These are phyloP conservation scores for Synchiropus splendidus DNA, from an alignment of 2,113 vertebrate species.

Conservation along the genomic window DNA sequence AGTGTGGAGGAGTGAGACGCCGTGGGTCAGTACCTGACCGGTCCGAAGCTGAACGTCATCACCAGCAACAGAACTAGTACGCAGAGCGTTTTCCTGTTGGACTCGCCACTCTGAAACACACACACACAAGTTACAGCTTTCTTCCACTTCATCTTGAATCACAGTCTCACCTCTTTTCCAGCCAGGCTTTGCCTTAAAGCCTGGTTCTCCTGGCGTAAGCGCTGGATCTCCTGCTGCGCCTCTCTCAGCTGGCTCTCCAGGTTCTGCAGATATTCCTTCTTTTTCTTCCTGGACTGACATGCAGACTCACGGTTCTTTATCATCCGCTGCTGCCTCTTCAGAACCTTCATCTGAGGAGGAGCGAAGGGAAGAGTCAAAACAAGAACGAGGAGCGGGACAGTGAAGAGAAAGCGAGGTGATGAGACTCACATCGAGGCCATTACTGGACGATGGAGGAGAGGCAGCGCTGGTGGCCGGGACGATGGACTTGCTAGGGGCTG, in stretches of 20 bases:
- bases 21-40: conserved; percentile 69
- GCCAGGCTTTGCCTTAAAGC: conserved; percentile 75
- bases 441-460: conserved; percentile 49
- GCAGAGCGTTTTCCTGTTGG: conserved; percentile 71
- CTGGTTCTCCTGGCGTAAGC: conserved; percentile 76
- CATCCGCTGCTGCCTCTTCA: conserved; percentile 90
- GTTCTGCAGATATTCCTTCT: conserved; percentile 87
- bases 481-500: conserved; percentile 69
- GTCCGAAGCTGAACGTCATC: conserved; percentile 83
- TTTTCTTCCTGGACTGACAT: conserved; percentile 84
- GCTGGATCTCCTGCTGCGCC: conserved; percentile 77
- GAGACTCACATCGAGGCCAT: conserved; percentile 70
- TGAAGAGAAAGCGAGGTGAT: background rate
- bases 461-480: conserved; percentile 63
- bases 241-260: conserved; percentile 77
- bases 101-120: conserved; percentile 58
- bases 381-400: background rate
- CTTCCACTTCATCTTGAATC: background rate
- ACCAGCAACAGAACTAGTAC: conserved; percentile 82
- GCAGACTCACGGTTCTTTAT: conserved; percentile 89
- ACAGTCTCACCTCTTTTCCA: conserved; percentile 54
- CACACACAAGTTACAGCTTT: background rate
- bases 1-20: background rate
- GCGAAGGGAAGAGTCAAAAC: background rate
- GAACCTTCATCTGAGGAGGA: conserved; percentile 72